Conservation (phyloP, 2,113 vertebrate genomes). For the Sciurus niger region DNA sequence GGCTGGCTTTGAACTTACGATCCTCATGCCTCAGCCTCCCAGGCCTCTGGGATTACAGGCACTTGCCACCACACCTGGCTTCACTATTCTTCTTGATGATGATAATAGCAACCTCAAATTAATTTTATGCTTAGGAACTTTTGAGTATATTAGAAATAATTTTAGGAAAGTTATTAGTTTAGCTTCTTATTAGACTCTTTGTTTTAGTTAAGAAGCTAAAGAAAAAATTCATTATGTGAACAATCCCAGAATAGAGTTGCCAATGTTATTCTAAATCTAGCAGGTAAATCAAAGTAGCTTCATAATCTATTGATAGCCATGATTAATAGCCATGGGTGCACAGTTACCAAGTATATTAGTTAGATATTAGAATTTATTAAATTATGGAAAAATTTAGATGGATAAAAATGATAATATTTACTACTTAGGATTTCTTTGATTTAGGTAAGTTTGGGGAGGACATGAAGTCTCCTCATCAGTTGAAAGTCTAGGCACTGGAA, state of each 20-base stretch:
- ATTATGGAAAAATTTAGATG: neutral
- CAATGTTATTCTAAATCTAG: neutral
- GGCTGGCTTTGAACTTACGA: neutral
- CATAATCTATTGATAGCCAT: neutral
- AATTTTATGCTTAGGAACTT: neutral
- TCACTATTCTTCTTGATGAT: neutral
- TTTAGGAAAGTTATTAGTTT: constrained; percentile 4
- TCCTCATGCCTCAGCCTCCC: neutral
- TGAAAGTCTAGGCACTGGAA: neutral
- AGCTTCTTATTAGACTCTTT: neutral
- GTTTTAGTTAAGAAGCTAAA: neutral
- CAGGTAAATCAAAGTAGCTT: neutral
- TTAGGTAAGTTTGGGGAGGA: neutral
- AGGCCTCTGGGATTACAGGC: neutral
- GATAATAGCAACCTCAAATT: neutral
- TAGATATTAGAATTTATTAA: neutral
- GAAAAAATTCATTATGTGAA: neutral
- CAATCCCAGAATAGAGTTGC: neutral
- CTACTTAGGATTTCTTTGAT: neutral
- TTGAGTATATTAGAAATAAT: neutral
- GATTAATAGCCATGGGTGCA: neutral
- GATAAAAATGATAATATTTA: neutral
- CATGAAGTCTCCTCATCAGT: neutral
- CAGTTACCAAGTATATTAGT: neutral
- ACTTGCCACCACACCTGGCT: neutral